Percentiles rank a stretch among this genome's conserved stretches.
Conservation (phyloP, 2,888 invertebrate genomes). For the Slavum lentiscoides region DNA sequence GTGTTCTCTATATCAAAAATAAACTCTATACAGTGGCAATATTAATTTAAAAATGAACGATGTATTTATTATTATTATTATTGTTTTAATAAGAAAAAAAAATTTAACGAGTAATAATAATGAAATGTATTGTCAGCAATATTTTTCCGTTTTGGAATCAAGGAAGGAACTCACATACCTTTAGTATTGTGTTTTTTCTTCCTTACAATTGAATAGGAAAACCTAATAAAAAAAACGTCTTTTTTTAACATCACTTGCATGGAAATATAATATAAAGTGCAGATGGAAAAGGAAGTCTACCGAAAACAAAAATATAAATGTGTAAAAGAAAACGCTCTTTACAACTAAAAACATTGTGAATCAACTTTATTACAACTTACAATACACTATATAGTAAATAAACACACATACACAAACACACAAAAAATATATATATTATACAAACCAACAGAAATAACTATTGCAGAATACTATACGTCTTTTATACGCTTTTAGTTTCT, state of each 20-base stretch:
- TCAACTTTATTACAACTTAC: slow-evolving; percentile 7
- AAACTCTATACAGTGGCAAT: not conserved
- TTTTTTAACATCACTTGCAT: not conserved
- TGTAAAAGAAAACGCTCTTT: not conserved
- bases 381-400: not conserved
- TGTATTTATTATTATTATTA: not conserved
- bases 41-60: not conserved
- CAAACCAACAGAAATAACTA: not conserved
- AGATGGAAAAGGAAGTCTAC: not conserved
- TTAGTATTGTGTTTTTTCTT: not conserved
- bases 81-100: too few relatives aligned
- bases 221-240: not conserved
- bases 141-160: not conserved
- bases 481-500: not conserved
- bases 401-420: not conserved
- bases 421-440: not conserved
- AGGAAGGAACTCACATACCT: not conserved
- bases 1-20: not conserved
- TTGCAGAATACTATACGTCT: not conserved
- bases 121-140: not conserved
- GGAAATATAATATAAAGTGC: not conserved
- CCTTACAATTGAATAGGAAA: not conserved
- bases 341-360: not conserved
- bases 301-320: not conserved
- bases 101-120: not conserved